phyloP scores from a whole-genome alignment of 37 sponge, comb jelly and placozoan genomes.

The Ephydatia muelleri region DNA sequence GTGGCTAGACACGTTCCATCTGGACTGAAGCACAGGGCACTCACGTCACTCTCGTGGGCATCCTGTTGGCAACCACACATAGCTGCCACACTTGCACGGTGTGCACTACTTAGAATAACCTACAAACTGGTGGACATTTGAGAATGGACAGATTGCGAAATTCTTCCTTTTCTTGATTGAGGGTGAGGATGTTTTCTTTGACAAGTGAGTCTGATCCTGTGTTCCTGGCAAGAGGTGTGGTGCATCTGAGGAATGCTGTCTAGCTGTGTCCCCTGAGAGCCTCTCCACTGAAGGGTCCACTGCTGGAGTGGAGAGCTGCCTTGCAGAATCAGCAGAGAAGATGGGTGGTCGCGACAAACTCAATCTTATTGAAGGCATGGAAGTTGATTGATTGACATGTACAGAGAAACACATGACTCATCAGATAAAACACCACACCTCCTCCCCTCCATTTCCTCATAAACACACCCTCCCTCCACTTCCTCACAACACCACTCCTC shows the following conservation, averaged over 20 bases:
- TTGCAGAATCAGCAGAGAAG: not conserved
- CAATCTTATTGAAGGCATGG: no score
- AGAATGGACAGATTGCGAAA: not conserved
- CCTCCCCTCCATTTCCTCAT: no score
- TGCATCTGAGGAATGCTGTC: not conserved
- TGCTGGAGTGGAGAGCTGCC: not conserved
- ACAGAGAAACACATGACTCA: no score
- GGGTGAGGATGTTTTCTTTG: not conserved
- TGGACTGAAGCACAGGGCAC: conserved; percentile 82
- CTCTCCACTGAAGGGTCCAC: no score
- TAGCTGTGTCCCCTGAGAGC: no score
- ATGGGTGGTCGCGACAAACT: no score
- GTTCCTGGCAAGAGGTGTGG: not conserved
- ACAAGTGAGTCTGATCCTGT: not conserved
- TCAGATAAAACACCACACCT: no score
- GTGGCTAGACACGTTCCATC: conserved; percentile 86
- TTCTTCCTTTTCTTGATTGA: not conserved
- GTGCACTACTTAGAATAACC: not conserved
- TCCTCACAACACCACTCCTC: no score
- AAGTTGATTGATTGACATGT: no score
- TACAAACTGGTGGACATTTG: not conserved
- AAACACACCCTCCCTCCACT: no score
- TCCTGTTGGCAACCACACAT: conserved; percentile 65
- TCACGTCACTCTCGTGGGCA: conserved; percentile 89
- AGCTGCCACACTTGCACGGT: not conserved